Conservation (phyloP, 2,113 vertebrate genomes). For the Spermophilus dauricus region DNA sequence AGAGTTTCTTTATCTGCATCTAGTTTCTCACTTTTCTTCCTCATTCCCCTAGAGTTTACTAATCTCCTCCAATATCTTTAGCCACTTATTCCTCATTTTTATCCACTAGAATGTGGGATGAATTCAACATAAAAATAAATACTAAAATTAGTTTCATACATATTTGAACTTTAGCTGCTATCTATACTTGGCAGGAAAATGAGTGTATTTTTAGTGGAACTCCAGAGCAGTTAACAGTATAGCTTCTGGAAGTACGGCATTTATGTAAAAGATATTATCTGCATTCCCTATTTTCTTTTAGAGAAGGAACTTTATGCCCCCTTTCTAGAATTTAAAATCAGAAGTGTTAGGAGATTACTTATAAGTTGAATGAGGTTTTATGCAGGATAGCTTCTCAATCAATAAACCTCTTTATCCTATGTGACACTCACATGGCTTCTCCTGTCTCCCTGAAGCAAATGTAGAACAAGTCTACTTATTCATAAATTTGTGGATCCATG, state of each 20-base stretch:
- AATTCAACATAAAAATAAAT: conserved; percentile 51
- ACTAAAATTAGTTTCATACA: conserved; percentile 37
- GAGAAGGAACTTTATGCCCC: not conserved
- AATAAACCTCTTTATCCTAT: not conserved
- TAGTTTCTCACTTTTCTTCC: not conserved
- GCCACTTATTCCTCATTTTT: conserved; percentile 45
- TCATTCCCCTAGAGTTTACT: not conserved
- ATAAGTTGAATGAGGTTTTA: conserved; percentile 20
- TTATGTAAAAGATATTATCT: not conserved
- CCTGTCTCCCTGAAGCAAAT: conserved; percentile 30
- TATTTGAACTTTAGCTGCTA: conserved; percentile 12
- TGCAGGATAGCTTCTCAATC: not conserved
- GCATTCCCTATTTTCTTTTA: conserved; percentile 30
- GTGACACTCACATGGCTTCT: conserved; percentile 48
- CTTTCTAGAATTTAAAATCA: not conserved
- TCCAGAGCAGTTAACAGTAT: not conserved
- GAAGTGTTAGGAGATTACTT: not conserved
- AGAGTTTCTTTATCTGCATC: not conserved
- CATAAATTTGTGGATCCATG: not conserved
- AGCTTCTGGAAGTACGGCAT: not conserved
- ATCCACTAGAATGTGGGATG: not conserved
- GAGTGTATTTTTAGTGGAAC: not conserved
- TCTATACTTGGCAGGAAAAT: not conserved
- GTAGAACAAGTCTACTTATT: conserved; percentile 67
- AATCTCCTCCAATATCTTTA: not conserved